Conservation (phyloP, 2,888 invertebrate genomes). For the Brassicogethes aeneus region DNA sequence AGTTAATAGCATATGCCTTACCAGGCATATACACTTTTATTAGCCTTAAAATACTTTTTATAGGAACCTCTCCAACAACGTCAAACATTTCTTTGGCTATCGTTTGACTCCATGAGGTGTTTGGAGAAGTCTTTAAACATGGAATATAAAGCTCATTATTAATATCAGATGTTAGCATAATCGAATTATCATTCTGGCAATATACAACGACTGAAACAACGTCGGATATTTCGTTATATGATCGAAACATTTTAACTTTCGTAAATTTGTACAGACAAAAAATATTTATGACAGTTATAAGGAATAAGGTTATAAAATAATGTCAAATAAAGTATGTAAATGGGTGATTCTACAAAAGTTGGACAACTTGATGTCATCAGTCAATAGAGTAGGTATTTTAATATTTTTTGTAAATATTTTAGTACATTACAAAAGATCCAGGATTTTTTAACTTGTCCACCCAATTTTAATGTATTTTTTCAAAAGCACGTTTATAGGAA, state of each 20-base stretch:
- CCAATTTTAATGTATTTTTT: no score
- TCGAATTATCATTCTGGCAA: not conserved
- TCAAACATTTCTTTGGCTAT: not conserved
- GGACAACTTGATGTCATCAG: no score
- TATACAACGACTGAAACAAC: not conserved
- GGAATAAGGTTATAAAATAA: no score
- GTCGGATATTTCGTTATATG: not conserved
- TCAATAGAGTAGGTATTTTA: no score
- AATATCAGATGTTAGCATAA: not conserved
- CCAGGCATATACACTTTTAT: not conserved
- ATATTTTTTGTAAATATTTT: no score
- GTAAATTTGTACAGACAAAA: no score
- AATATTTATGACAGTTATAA: no score
- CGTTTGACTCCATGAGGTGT: not conserved
- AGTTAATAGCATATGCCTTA: slow-evolving; percentile 17
- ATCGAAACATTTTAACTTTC: not conserved
- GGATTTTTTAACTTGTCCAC: no score
- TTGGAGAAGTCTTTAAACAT: not conserved
- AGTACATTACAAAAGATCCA: no score
- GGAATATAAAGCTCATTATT: not conserved
- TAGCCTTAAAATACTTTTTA: not conserved
- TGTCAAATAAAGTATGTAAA: no score
- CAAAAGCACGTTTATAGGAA: no score
- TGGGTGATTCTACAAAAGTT: no score
- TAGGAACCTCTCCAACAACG: not conserved